Conservation (phyloP, 1,140 invertebrate genomes). For the Pectinophora gossypiella region DNA sequence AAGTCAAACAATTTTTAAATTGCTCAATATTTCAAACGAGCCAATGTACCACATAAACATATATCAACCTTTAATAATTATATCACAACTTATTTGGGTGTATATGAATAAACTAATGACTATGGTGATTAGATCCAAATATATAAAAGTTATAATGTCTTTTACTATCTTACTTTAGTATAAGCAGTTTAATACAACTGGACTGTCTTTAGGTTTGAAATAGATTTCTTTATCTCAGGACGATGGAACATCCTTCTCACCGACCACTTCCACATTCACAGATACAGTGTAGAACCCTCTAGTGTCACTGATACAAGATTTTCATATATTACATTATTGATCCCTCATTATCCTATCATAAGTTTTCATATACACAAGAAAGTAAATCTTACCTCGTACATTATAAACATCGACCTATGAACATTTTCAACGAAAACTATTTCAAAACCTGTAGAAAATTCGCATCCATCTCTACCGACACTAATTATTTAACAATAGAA, state of each 20-base stretch:
- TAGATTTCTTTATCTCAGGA: conserved; percentile 40
- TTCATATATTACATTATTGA: conserved; percentile 46
- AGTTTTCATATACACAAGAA: conserved; percentile 32
- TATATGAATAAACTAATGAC: conserved; percentile 33
- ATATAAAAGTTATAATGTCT: conserved; percentile 39
- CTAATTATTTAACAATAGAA: conserved; percentile 24
- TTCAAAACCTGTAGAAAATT: conserved; percentile 57
- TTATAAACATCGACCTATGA: conserved; percentile 17
- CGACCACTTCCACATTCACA: background rate
- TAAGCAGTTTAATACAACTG: conserved; percentile 37
- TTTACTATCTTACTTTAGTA: conserved; percentile 36
- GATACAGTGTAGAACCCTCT: too few relatives aligned
- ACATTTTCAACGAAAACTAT: conserved; percentile 39
- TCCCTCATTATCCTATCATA: conserved; percentile 59
- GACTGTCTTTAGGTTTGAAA: conserved; percentile 59
- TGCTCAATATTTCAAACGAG: too few relatives aligned
- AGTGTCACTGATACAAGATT: conserved; percentile 27
- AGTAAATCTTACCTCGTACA: conserved; percentile 21
- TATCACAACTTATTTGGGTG: conserved; percentile 48
- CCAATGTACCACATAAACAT: too few relatives aligned
- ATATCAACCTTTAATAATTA: background rate
- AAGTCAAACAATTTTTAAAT: too few relatives aligned
- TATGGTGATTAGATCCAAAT: conserved; percentile 32
- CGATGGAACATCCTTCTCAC: background rate
- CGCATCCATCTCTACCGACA: background rate